These are phyloP conservation scores for Drosophila oshimai DNA, from an alignment of 1,140 invertebrate genomes.

Conservation along the genomic window DNA sequence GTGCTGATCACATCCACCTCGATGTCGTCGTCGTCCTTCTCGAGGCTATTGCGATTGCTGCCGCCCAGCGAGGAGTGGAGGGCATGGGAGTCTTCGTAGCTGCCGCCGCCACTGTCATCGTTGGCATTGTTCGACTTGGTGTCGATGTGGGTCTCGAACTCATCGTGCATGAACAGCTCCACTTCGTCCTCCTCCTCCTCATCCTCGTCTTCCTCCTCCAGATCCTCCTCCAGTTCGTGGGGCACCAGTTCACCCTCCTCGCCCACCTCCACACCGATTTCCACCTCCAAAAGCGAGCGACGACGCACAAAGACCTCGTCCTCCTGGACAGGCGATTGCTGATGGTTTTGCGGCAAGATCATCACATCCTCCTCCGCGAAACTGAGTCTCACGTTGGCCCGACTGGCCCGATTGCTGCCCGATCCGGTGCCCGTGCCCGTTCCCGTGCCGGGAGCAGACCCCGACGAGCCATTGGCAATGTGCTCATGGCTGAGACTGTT, in stretches of 20 bases:
- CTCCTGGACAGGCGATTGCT: slow-evolving; percentile 4
- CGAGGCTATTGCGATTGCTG: slow-evolving; percentile 77
- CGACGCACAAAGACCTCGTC: slow-evolving; percentile 70
- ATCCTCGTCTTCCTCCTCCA: slow-evolving; percentile 52
- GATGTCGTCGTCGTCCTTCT: slow-evolving; percentile 81
- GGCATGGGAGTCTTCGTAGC: slow-evolving; percentile 80
- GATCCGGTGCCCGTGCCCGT: background rate
- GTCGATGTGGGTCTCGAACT: slow-evolving; percentile 83
- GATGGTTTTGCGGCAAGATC: slow-evolving; percentile 47
- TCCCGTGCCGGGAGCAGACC: background rate
- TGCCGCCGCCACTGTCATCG: slow-evolving; percentile 80
- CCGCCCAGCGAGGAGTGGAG: slow-evolving; percentile 71
- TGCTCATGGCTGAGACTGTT: slow-evolving; percentile 81
- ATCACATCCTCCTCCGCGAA: slow-evolving; percentile 80
- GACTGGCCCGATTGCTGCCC: slow-evolving; percentile 42
- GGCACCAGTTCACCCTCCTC: slow-evolving; percentile 52
- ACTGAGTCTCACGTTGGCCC: slow-evolving; percentile 63
- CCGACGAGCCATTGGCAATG: slow-evolving; percentile 36
- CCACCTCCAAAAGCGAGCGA: slow-evolving; percentile 64
- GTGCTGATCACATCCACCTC: slow-evolving; percentile 82
- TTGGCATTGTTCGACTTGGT: slow-evolving; percentile 78
- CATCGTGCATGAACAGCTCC: slow-evolving; percentile 83
- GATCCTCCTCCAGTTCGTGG: slow-evolving; percentile 48
- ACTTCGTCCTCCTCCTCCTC: slow-evolving; percentile 64
- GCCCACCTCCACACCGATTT: slow-evolving; percentile 81